These are phyloP conservation scores for Cladorhizidae sp. DNA, from an alignment of 37 sponge, comb jelly and placozoan species.

Conservation along the genomic window DNA sequence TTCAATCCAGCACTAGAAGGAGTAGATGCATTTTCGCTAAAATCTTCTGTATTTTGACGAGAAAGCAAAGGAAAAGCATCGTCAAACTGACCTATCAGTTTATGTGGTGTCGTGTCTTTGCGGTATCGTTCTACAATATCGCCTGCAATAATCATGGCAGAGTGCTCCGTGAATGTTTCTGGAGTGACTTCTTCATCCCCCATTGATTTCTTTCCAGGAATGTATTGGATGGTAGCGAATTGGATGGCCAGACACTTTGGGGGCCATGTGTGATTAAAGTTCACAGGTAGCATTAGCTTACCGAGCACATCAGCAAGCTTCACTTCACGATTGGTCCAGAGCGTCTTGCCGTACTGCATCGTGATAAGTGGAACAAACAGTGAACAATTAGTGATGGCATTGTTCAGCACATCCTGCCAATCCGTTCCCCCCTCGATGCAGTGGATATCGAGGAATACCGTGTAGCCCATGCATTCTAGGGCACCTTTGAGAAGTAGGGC, in stretches of 20 bases:
- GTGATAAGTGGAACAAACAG: conserved; percentile 83
- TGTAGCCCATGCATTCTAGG: conserved; percentile 50
- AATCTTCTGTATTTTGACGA: background rate
- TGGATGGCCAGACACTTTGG: conserved; percentile 90
- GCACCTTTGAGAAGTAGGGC: conserved; percentile 58
- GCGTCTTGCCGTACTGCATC: conserved; percentile 72
- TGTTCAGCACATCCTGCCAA: conserved; percentile 86
- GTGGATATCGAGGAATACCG: conserved; percentile 73
- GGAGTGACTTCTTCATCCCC: background rate
- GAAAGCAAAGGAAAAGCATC: background rate
- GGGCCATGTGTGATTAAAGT: conserved; percentile 72
- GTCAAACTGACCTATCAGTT: background rate
- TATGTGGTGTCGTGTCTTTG: background rate
- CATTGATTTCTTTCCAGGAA: background rate
- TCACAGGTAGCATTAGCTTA: conserved; percentile 79
- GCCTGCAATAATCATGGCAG: conserved; percentile 12
- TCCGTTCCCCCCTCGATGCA: conserved; percentile 68
- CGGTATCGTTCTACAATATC: conserved; percentile 22
- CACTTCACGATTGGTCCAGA: conserved; percentile 89
- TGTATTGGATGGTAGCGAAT: conserved; percentile 87
- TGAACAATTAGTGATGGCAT: conserved; percentile 67
- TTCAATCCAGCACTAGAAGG: too few species aligned
- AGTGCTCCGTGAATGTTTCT: background rate
- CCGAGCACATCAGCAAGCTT: conserved; percentile 86
- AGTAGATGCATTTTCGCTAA: too few species aligned